Percentiles rank a stretch among this genome's conserved stretches.
These are phyloP conservation scores for Lepidochitona cinerea DNA, from an alignment of 2,888 invertebrate species.

Conservation along the genomic window DNA sequence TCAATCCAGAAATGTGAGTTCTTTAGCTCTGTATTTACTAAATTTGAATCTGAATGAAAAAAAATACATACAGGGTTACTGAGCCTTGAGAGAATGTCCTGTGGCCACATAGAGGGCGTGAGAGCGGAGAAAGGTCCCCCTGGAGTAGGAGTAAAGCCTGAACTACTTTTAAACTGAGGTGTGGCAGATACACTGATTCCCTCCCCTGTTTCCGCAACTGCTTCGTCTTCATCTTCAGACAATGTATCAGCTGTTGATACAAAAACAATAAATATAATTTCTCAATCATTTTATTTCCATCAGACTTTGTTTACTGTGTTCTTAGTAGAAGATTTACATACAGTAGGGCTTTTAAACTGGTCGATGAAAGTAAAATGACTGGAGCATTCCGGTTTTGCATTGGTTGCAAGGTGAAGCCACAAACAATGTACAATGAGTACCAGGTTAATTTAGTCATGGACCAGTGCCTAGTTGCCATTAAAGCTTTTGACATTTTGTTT, in stretches of 20 bases:
- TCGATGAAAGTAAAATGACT: too few relatives aligned
- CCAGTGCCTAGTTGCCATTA: too few relatives aligned
- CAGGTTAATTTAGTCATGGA: too few relatives aligned
- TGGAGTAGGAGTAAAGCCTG: slow-evolving; percentile 67
- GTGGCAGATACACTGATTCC: slow-evolving; percentile 78
- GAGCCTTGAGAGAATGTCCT: slow-evolving; percentile 87
- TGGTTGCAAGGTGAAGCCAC: too few relatives aligned
- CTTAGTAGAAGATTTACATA: too few relatives aligned
- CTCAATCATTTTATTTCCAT: background rate
- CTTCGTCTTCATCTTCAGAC: slow-evolving; percentile 79
- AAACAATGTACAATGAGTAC: too few relatives aligned
- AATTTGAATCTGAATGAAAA: background rate
- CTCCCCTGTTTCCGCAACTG: slow-evolving; percentile 72
- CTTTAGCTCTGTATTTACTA: background rate
- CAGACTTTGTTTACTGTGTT: too few relatives aligned
- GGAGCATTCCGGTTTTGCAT: too few relatives aligned
- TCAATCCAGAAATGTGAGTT: too few relatives aligned
- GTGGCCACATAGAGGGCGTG: slow-evolving; percentile 97
- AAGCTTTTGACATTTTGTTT: too few relatives aligned
- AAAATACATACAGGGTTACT: slow-evolving; percentile 55
- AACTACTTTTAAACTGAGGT: slow-evolving; percentile 65
- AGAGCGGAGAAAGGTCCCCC: slow-evolving; percentile 94
- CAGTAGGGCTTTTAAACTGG: too few relatives aligned
- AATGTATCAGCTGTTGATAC: slow-evolving; percentile 71
- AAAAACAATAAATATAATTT: background rate